Evolutionary conservation across 2,888 invertebrate species (phyloP).

Genomic region (Tiliacea citrago): DNA sequence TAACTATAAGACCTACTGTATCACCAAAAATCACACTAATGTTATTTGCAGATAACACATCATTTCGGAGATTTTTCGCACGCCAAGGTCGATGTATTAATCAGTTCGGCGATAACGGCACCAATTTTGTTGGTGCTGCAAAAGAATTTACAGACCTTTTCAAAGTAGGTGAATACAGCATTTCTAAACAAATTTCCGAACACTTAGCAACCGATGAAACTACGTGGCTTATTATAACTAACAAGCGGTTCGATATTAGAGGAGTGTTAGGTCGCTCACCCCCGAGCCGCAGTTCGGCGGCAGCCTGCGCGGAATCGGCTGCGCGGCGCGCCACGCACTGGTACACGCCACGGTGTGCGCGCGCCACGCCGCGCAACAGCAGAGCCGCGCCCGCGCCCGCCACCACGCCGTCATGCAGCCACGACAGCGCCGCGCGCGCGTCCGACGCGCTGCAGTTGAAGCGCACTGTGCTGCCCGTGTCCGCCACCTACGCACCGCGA

Average conservation of each 20-base stretch:
- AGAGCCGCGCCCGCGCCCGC: slow-evolving; percentile 80
- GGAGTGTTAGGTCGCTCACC: slow-evolving; percentile 77
- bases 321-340: slow-evolving; percentile 95
- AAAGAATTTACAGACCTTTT: too few species aligned
- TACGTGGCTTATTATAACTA: neutral
- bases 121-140: too few species aligned
- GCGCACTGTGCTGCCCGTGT: slow-evolving; percentile 92
- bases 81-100: too few species aligned
- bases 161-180: too few species aligned
- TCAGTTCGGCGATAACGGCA: too few species aligned
- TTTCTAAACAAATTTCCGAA: too few species aligned
- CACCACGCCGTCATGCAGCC: slow-evolving; percentile 93
- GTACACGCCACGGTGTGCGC: slow-evolving; percentile 96
- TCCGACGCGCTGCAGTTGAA: slow-evolving; percentile 92
- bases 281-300: slow-evolving; percentile 94
- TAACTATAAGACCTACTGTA: too few species aligned
- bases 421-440: slow-evolving; percentile 88
- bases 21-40: too few species aligned
- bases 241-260: neutral
- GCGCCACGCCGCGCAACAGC: slow-evolving; percentile 88
- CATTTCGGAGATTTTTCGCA: too few species aligned
- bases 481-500: slow-evolving; percentile 87
- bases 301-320: slow-evolving; percentile 93
- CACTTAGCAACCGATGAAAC: too few species aligned
- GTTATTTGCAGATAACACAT: too few species aligned